Evolutionary conservation across 2,797 vertebrate genomes (phyloP), one percentile per base, ranked within the genome.

Genomic region (Rhyacichthys aspro): DNA sequence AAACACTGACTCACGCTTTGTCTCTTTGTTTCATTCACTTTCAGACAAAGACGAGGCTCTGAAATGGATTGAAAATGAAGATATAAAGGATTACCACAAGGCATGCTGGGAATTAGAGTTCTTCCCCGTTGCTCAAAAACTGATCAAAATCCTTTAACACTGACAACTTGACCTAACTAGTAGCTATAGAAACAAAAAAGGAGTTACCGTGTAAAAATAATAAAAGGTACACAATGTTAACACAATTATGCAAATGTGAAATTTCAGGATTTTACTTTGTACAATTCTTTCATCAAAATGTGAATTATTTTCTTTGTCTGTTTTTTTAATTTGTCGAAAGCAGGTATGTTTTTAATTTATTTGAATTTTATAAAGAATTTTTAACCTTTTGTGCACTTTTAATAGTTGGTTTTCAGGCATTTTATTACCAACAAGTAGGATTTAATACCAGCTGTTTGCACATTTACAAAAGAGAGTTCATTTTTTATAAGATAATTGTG

Each of bases 71-170:
- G 81, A 88, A 23, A 77, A 91, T 52, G 76, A 84, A 63, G 93
- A 93, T 7, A 70, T 90, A 63, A 90, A 81, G 78, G 89, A 90
- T 49, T 89, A 88, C 62, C 93, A 95, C 81, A 92, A 54, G 78
- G 81, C 91, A 1, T 94, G 92, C 50, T 98, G 98, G 98, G 95
- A 98, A 88, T 76, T 76, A 7, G 94, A 98, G 67, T 99, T 98
- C 84, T 86, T 91, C 50, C 95, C 96, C 2, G 95, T 96, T 63
- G 96, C 95, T 54, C 85, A 91, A 71, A 94, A 93, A 58, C 93
- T 99, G 60, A 82, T 89, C 28, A 82, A 82, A 39, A 90, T 85
- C 46, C 91, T 96, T 54, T 87, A 89, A 81, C 81, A 14, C 11
- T 10, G 46, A 72, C 46, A 14, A 36, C 16, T 36, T 73, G 62